A percentile compares a stretch with the other conserved stretches of the same genome.
Conservation (phyloP, 2,888 invertebrate genomes). For the Chrysodeixis includens region DNA sequence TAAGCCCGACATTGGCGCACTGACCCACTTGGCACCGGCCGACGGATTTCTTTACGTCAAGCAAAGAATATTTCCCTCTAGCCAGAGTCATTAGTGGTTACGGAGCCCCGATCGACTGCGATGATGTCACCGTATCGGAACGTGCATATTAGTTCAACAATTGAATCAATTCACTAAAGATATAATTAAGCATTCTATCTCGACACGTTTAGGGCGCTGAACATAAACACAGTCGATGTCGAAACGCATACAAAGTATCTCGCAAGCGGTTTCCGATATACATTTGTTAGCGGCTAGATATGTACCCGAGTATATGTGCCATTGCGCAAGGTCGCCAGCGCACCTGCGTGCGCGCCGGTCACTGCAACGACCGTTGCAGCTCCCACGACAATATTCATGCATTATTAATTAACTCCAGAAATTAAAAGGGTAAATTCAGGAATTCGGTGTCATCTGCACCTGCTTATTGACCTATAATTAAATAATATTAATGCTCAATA, state of each 20-base stretch:
- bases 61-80: conserved; percentile 76
- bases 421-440: conserved; percentile 70
- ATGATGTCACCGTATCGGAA: conserved; percentile 77
- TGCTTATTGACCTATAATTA: conserved; percentile 60
- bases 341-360: conserved; percentile 77
- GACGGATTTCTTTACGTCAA: conserved; percentile 77
- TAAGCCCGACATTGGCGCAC: conserved; percentile 84
- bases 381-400: conserved; percentile 75
- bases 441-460: conserved; percentile 67
- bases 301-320: conserved; percentile 74
- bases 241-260: conserved; percentile 80
- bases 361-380: conserved; percentile 81
- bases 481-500: conserved; percentile 41
- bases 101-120: conserved; percentile 42
- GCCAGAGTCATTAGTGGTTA: conserved; percentile 56
- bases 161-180: conserved; percentile 61
- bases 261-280: conserved; percentile 82
- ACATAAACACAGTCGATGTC: conserved; percentile 71
- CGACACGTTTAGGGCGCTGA: conserved; percentile 68
- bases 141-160: conserved; percentile 62
- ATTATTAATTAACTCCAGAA: conserved; percentile 70
- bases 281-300: conserved; percentile 78
- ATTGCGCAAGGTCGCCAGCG: conserved; percentile 85
- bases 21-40: conserved; percentile 83
- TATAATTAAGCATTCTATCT: conserved; percentile 63